Evolutionary conservation across 2,113 vertebrate genomes (phyloP), one percentile per base, ranked within the genome.

Genomic region (Oryzias melastigma): DNA sequence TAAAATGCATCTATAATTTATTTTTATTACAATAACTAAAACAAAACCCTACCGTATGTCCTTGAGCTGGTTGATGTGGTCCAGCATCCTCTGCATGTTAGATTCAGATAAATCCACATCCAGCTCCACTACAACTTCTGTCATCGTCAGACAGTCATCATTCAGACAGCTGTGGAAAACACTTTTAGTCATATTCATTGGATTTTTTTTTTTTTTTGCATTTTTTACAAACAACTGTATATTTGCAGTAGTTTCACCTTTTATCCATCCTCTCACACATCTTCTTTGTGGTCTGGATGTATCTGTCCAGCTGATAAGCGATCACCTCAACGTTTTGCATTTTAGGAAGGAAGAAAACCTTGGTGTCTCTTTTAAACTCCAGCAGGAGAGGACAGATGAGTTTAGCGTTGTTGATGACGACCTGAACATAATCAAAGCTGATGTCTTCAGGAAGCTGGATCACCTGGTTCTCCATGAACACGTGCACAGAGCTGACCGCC

Each of bases 401-500:
- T 24, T 61, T 80, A 1, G 87, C 81, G 1, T 65, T 61, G 5
- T 1, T 0, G 65, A 92, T 71, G 57, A 85, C 43, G 0, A 47
- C 71, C 45, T 71, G 69, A 27, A 90, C 71, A 1, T 44, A 13
- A 0, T 69, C 60, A 2, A 58, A 25, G 57, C 45, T 44, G 62
- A 62, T 59, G 12, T 60, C 68, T 1, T 58, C 40, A 1, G 85
- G 75, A 56, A 89, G 73, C 13, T 53, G 27, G 1, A 81, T 7
- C 20, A 64, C 16, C 47, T 19, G 68, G 58, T 71, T 81, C 14
- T 75, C 77, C 4, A 2, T 41, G 52, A 91, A 91, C 56, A 91
- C 81, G 4, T 81, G 83, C 41, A 77, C 60, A 0, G 90, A 91
- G 14, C 90, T 91, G 68, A 81, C 86, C 0, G 87, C 78, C 67